Evolutionary conservation across 1,140 invertebrate species (phyloP).

Genomic region (Holotrichia oblita): DNA sequence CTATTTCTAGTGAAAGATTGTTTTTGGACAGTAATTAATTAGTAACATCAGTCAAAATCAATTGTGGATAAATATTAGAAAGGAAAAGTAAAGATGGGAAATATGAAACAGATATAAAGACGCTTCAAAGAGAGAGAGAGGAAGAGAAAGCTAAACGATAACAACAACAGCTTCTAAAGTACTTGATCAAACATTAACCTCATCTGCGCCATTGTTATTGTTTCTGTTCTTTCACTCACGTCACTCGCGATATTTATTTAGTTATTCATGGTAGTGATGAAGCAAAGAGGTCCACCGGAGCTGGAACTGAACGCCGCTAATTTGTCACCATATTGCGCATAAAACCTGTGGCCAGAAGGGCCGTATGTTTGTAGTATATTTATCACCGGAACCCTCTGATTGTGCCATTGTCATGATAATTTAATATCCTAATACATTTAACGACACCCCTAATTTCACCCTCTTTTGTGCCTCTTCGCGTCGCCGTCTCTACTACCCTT

Average conservation of each 20-base stretch:
- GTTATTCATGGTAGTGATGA: conserved; percentile 56
- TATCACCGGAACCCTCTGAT: conserved; percentile 59
- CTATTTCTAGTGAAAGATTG: too few species aligned
- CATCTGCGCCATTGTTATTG: not conserved
- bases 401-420: conserved; percentile 62
- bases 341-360: conserved; percentile 61
- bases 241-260: conserved; percentile 53
- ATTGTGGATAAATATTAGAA: too few species aligned
- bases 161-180: conserved; percentile 19
- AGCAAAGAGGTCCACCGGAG: not conserved
- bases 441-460: conserved; percentile 61
- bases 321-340: conserved; percentile 61
- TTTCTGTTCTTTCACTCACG: not conserved
- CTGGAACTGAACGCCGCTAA: conserved; percentile 45
- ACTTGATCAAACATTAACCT: not conserved
- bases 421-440: conserved; percentile 63
- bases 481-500: not conserved
- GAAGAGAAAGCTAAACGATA: too few species aligned
- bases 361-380: conserved; percentile 61
- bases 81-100: too few species aligned
- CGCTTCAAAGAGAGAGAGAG: too few species aligned
- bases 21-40: too few species aligned
- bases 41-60: too few species aligned
- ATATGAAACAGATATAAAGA: too few species aligned
- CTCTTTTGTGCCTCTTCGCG: conserved; percentile 44